Evolutionary conservation across 2,797 vertebrate genomes (phyloP).

Genomic region (Danionella dracula): DNA sequence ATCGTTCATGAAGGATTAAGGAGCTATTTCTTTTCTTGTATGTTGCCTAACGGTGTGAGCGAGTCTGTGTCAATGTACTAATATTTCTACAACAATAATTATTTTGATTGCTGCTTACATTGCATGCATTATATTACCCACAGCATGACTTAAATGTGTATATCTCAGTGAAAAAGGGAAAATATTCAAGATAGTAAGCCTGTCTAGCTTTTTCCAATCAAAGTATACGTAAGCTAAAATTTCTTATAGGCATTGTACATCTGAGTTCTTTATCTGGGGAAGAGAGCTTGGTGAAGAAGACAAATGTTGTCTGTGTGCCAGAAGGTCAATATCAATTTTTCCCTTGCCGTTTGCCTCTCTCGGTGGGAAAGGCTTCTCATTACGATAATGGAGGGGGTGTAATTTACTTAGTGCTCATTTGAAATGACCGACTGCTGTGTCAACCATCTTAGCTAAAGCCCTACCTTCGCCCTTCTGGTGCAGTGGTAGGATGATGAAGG

Average conservation of each 20-base stretch:
- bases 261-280: constrained; percentile 24
- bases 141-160: constrained; percentile 40
- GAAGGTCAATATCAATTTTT: constrained; percentile 36
- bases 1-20: constrained; percentile 39
- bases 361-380: constrained; percentile 58
- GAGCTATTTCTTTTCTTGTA: constrained; percentile 42
- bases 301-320: constrained; percentile 47
- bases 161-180: constrained; percentile 16
- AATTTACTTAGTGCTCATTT: constrained; percentile 70
- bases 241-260: constrained; percentile 28
- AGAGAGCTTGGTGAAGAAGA: constrained; percentile 28
- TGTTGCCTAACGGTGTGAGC: constrained; percentile 26
- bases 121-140: constrained; percentile 42
- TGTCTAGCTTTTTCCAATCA: constrained; percentile 20
- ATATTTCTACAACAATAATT: constrained; percentile 15
- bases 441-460: constrained; percentile 55
- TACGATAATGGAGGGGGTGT: constrained; percentile 71
- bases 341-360: constrained; percentile 21
- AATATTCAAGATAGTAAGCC: not conserved
- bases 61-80: constrained; percentile 14
- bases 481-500: constrained; percentile 35
- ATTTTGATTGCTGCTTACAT: constrained; percentile 29
- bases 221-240: constrained; percentile 28
- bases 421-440: constrained; percentile 69
- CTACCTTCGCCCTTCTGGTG: constrained; percentile 42